Conservation (phyloP, 1,140 invertebrate species). For the Scaptodrosophila lebanonensis region DNA sequence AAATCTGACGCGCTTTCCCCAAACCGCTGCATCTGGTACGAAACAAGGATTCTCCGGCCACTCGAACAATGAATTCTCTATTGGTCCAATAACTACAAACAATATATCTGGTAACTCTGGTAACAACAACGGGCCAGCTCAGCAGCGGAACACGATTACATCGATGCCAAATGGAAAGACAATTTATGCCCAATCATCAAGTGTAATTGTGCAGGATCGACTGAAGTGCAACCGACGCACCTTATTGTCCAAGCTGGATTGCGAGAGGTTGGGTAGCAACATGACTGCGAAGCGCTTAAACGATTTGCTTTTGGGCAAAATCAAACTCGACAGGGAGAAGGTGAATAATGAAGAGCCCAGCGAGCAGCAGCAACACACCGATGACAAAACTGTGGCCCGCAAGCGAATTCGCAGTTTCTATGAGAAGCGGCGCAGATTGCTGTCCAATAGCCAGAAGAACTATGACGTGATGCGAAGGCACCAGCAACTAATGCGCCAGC, state of each 20-base stretch:
- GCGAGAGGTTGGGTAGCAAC: constrained; percentile 1
- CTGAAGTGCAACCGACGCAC: constrained; percentile 55
- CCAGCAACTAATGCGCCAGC: constrained; percentile 17
- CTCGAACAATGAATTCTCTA: constrained; percentile 30
- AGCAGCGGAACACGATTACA: constrained; percentile 34
- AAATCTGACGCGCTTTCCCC: constrained; percentile 42
- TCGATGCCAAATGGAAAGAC: constrained; percentile 41
- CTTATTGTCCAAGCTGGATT: constrained; percentile 13
- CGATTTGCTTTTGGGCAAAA: constrained; percentile 43
- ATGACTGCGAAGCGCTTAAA: constrained; percentile 52
- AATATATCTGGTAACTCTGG: constrained; percentile 1
- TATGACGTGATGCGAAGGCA: neutral
- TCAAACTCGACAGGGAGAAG: constrained; percentile 32
- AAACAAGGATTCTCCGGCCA: neutral
- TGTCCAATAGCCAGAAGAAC: constrained; percentile 22
- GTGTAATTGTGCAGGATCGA: constrained; percentile 53
- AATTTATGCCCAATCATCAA: constrained; percentile 53
- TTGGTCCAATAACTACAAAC: constrained; percentile 7
- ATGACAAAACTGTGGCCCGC: constrained; percentile 24
- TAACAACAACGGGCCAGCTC: neutral
- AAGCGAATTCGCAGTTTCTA: constrained; percentile 57
- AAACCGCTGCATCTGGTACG: constrained; percentile 2
- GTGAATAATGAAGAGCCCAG: constrained; percentile 35
- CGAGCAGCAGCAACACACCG: constrained; percentile 29
- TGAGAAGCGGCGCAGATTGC: constrained; percentile 57